Evolutionary conservation across 1,140 invertebrate species (phyloP), one percentile per base, ranked within the genome.

Genomic region (Aphaenogaster rudis): DNA sequence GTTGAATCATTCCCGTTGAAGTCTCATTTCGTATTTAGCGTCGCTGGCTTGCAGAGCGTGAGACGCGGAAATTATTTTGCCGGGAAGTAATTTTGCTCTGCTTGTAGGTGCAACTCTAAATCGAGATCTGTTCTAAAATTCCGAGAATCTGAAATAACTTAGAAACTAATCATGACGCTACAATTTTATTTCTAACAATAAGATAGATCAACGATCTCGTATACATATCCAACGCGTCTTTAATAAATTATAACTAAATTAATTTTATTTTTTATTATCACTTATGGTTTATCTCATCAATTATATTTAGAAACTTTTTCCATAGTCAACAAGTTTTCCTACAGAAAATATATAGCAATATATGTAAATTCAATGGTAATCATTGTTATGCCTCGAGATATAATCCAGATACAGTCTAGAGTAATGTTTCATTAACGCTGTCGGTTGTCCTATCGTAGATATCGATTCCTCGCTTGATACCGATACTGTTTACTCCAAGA

Each of bases 1-100:
- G 80, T 84, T 84, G 80, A 84, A 84, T 84, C 80, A 84, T 84
- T 84, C 80, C 54, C 42, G 80, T 84, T 84, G 69, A 84, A 84
- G 80, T 84, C 80, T 84, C 69, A 84, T 84, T 84, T 84, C 69
- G 42, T 76, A 84, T 84, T 84, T 84, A 84, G 57, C 67, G 80
- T 84, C 54, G 54, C 80, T 84, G 54, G 80, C 69, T 84, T 61
- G 54, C 80, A 61, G 69, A 74, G 80, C 80, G 80, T 76, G 80
- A 84, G 69, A 84, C 33, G 69, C 69, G 69, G 69, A 76, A 84
- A 76, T 84, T 76, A 76, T 84, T 84, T 84, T 50, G 54, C 69
- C 42, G 45, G 50, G 69, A 84, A 84, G 45, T 76, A 84, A 84
- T 84, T 84, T 42, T 52, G 21, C 45, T 74, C 54, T 50, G 69